Percentiles rank a stretch among this genome's conserved stretches.
phyloP scores from a whole-genome alignment of 2,888 invertebrate species.

The Melinaea marsaeus region DNA sequence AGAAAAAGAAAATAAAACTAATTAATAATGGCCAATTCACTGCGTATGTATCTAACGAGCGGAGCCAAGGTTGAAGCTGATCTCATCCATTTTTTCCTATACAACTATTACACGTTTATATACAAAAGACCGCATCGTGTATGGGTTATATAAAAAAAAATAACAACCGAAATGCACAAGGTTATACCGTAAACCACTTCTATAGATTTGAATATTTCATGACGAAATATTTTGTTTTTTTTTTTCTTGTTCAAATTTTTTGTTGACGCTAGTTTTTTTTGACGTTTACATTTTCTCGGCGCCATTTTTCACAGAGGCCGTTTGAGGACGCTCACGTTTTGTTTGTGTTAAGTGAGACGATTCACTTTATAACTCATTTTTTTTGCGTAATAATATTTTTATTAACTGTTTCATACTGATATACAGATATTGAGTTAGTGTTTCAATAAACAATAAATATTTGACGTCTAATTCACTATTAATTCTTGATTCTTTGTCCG shows the following conservation, averaged over 20 bases:
- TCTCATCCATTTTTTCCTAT: constrained; percentile 69
- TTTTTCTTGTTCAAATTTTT: constrained; percentile 38
- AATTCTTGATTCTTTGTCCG: constrained; percentile 9
- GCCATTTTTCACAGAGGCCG: constrained; percentile 54
- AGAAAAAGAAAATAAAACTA: constrained; percentile 46
- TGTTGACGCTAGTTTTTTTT: constrained; percentile 47
- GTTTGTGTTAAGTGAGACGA: constrained; percentile 11
- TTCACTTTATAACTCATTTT: constrained; percentile 13
- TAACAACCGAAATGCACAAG: constrained; percentile 32
- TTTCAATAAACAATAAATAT: no score
- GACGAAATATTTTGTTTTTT: constrained; percentile 51
- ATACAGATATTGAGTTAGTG: no score
- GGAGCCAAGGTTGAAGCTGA: constrained; percentile 64
- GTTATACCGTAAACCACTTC: constrained; percentile 44
- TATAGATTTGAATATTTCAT: constrained; percentile 59
- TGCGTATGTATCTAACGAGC: constrained; percentile 44
- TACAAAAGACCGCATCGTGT: constrained; percentile 43
- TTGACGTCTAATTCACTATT: no score
- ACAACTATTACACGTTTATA: constrained; percentile 50
- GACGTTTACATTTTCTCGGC: constrained; percentile 55
- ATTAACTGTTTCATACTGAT: background rate
- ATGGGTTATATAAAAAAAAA: constrained; percentile 35
- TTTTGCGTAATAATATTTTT: constrained; percentile 7
- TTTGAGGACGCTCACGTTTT: constrained; percentile 37
- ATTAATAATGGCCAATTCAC: constrained; percentile 56